phyloP scores from a whole-genome alignment of 2,797 vertebrate genomes.

The Parambassis ranga region DNA sequence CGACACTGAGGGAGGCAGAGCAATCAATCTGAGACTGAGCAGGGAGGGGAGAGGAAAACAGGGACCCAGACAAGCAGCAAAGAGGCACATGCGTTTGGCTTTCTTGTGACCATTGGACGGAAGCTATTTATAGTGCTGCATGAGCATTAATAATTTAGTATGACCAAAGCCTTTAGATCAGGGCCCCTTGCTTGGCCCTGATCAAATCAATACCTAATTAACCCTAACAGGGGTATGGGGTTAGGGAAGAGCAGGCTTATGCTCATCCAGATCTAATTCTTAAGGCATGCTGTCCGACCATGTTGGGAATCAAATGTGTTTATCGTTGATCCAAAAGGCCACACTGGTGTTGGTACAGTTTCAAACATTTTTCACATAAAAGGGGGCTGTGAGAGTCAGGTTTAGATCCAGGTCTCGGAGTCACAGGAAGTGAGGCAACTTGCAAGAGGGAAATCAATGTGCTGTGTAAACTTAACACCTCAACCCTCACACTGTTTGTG shows the following conservation, averaged over 20 bases:
- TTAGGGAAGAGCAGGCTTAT: neutral
- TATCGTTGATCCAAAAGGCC: neutral
- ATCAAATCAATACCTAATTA: conserved; percentile 70
- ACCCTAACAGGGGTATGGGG: conserved; percentile 26
- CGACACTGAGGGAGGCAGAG: conserved; percentile 12
- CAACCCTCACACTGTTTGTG: neutral
- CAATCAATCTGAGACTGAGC: conserved; percentile 6
- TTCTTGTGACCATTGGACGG: conserved; percentile 31
- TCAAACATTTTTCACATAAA: no score
- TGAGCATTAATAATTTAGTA: conserved; percentile 68
- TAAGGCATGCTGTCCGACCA: neutral
- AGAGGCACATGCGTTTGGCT: neutral
- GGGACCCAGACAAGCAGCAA: neutral
- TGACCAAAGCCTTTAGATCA: conserved; percentile 38
- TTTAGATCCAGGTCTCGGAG: no score
- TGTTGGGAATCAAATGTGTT: neutral
- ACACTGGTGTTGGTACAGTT: no score
- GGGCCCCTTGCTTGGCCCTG: conserved; percentile 14
- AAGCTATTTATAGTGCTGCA: conserved; percentile 53
- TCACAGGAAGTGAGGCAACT: conserved; percentile 1
- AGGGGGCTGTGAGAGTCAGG: no score
- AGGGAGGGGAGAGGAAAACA: neutral
- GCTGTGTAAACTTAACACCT: neutral
- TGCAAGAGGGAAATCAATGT: neutral
- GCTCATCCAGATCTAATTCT: neutral